These are phyloP conservation scores for Phrynocephalus guinanensis DNA, from an alignment of 2,797 vertebrate genomes.

Conservation along the genomic window DNA sequence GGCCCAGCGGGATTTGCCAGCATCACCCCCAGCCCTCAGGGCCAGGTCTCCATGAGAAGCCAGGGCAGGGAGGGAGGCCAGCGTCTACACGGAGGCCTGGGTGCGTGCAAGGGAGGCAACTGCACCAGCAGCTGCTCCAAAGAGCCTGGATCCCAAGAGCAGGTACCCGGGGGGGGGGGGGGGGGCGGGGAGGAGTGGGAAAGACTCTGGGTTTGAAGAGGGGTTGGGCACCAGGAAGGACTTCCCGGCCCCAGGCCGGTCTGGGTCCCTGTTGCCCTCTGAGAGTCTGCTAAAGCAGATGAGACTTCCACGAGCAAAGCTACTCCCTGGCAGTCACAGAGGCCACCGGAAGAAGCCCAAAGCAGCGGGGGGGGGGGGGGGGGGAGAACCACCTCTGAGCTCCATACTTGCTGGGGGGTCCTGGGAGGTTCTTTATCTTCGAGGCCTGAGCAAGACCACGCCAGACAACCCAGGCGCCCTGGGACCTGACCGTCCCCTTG, in stretches of 20 bases:
- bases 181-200: too few species aligned
- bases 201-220: background rate
- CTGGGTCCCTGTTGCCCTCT: background rate
- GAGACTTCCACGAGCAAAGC: background rate
- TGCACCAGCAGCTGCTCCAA: background rate
- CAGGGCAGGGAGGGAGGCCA: too few species aligned
- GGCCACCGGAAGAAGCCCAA: too few species aligned
- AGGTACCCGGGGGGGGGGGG: too few species aligned
- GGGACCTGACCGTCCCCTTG: background rate
- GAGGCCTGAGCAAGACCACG: background rate
- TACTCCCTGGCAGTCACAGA: background rate
- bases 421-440: background rate
- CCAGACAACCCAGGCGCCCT: accelerated
- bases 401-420: too few species aligned
- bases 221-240: background rate
- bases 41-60: too few species aligned
- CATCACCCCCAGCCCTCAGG: background rate
- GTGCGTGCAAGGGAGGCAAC: too few species aligned
- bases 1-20: background rate
- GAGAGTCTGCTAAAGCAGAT: too few species aligned
- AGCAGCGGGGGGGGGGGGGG: too few species aligned
- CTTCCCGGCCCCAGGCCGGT: background rate
- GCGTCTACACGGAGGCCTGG: background rate
- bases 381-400: too few species aligned
- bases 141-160: too few species aligned